phyloP scores from a whole-genome alignment of 2,888 invertebrate species.

The Clostera curtula region DNA sequence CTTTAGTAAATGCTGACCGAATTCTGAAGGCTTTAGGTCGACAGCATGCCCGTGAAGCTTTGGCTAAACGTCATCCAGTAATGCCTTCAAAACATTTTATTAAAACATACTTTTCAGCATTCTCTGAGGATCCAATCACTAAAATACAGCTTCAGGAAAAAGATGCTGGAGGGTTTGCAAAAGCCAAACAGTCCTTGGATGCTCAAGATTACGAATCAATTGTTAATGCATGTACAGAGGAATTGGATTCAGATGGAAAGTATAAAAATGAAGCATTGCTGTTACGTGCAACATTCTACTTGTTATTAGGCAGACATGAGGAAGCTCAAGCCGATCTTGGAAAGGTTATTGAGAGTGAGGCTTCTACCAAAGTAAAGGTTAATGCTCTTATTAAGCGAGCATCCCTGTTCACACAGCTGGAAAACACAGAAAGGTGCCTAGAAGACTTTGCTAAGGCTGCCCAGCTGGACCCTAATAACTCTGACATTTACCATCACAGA shows the following conservation, averaged over 20 bases:
- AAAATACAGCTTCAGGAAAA: slow-evolving; percentile 63
- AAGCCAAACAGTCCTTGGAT: slow-evolving; percentile 81
- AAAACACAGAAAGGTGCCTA: slow-evolving; percentile 82
- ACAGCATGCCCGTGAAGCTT: slow-evolving; percentile 83
- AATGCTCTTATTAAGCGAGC: slow-evolving; percentile 94
- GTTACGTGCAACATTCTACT: slow-evolving; percentile 89
- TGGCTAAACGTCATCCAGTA: slow-evolving; percentile 79
- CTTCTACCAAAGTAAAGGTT: slow-evolving; percentile 79
- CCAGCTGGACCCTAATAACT: slow-evolving; percentile 83
- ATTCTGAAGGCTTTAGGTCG: slow-evolving; percentile 88
- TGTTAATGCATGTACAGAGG: slow-evolving; percentile 86
- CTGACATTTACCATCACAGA: slow-evolving; percentile 94
- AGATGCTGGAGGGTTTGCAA: slow-evolving; percentile 76
- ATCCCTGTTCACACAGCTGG: slow-evolving; percentile 86
- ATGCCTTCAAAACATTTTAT: slow-evolving; percentile 92
- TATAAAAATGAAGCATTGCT: slow-evolving; percentile 82
- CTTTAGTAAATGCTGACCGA: slow-evolving; percentile 89
- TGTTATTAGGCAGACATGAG: slow-evolving; percentile 84
- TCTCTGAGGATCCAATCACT: slow-evolving; percentile 89
- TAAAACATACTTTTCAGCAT: slow-evolving; percentile 90
- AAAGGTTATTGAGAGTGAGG: slow-evolving; percentile 78
- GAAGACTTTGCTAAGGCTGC: slow-evolving; percentile 87
- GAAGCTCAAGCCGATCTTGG: slow-evolving; percentile 83
- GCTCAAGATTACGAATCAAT: slow-evolving; percentile 84
- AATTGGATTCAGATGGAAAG: slow-evolving; percentile 79